These are phyloP conservation scores for Erpornis zantholeuca DNA, from an alignment of 2,113 vertebrate genomes.

Conservation along the genomic window DNA sequence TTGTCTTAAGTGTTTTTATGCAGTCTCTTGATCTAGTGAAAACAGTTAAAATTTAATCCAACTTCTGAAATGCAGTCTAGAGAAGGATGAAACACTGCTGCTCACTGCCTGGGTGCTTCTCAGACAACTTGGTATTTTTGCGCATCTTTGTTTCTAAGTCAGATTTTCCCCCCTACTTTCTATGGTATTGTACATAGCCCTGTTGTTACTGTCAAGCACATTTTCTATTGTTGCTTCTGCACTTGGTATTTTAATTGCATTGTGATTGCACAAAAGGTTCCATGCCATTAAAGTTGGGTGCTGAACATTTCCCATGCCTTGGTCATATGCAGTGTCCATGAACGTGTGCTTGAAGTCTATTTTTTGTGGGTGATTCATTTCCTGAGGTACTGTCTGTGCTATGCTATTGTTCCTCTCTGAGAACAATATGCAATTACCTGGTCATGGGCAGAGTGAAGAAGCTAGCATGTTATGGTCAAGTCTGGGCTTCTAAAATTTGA, in stretches of 20 bases:
- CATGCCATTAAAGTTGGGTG: neutral
- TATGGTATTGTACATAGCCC: neutral
- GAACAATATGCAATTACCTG: neutral
- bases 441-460: neutral
- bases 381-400: neutral
- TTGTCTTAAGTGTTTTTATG: neutral
- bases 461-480: neutral
- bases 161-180: neutral
- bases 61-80: accelerated
- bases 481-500: neutral
- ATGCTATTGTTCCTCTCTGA: neutral
- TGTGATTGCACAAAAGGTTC: neutral
- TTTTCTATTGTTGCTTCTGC: neutral
- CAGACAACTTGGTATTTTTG: neutral
- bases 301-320: neutral
- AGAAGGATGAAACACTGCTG: neutral
- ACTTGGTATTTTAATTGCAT: neutral
- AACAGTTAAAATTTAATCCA: neutral
- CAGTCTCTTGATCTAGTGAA: neutral
- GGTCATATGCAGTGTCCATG: neutral
- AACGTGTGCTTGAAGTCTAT: neutral
- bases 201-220: neutral
- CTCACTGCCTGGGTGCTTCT: neutral
- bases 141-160: neutral
- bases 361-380: neutral